phyloP scores from a whole-genome alignment of 53 echinoderm and acorn worm genomes.

The Crossaster papposus region DNA sequence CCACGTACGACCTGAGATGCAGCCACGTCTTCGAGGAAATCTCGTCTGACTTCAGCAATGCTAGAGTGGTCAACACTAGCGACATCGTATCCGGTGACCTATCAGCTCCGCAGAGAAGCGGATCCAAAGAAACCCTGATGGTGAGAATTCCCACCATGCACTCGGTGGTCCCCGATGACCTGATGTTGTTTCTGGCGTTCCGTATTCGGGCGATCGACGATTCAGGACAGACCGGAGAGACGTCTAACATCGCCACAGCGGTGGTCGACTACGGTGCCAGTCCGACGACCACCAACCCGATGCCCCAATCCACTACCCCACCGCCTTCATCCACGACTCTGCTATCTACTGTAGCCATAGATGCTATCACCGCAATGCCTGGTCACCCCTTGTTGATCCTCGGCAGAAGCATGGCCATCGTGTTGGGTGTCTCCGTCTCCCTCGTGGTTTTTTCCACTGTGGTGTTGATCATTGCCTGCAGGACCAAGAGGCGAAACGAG shows the following conservation, averaged over 20 bases:
- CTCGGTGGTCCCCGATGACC: background rate
- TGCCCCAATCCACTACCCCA: background rate
- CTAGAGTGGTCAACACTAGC: background rate
- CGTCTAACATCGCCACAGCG: conserved; percentile 42
- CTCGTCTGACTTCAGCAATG: conserved; percentile 11
- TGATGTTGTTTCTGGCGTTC: conserved; percentile 12
- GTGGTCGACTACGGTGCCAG: conserved; percentile 20
- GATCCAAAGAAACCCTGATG: conserved; percentile 15
- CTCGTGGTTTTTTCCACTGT: background rate
- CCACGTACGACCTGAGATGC: conserved; percentile 39
- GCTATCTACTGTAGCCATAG: background rate
- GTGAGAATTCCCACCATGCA: background rate
- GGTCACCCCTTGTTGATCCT: background rate
- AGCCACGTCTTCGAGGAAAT: background rate
- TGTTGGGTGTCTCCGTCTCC: conserved; percentile 7
- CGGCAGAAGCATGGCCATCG: conserved; percentile 15
- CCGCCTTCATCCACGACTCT: conserved; percentile 11
- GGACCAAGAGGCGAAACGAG: background rate
- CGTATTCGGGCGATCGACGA: conserved; percentile 40
- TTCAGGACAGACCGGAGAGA: conserved; percentile 38
- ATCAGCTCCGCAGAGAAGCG: background rate
- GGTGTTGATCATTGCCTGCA: background rate
- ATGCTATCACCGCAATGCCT: background rate
- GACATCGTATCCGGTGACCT: conserved; percentile 42
- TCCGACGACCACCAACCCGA: background rate